Conservation (phyloP, 2,797 vertebrate genomes). For the Muraenolepis orangiensis region DNA sequence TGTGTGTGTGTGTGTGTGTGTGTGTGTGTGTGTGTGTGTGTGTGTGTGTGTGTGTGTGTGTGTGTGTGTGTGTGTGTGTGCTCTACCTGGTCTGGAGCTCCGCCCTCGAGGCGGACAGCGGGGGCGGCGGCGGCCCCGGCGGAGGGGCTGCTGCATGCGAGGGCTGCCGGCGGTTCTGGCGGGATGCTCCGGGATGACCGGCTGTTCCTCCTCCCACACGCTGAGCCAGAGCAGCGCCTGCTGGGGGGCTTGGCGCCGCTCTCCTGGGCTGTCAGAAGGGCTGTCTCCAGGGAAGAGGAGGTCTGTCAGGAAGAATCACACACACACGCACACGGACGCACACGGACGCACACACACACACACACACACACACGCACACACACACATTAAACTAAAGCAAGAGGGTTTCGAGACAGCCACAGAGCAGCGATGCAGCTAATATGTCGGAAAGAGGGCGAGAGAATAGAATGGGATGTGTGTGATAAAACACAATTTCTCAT, state of each 20-base stretch:
- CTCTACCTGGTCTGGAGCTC: slow-evolving; percentile 59
- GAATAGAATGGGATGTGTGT: too few species aligned
- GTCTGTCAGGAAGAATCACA: slow-evolving; percentile 70
- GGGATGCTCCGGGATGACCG: slow-evolving; percentile 69
- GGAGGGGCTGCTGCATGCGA: slow-evolving; percentile 57
- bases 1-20: too few species aligned
- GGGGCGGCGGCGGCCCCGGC: slow-evolving; percentile 49
- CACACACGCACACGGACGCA: too few species aligned
- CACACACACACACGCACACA: too few species aligned
- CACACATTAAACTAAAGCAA: too few species aligned
- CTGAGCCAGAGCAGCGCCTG: slow-evolving; percentile 53
- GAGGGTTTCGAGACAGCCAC: too few species aligned
- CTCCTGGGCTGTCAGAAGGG: slow-evolving; percentile 50
- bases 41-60: too few species aligned
- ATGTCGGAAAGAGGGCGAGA: too few species aligned
- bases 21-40: too few species aligned
- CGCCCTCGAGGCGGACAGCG: slow-evolving; percentile 37
- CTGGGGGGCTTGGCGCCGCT: slow-evolving; percentile 50
- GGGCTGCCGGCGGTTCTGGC: slow-evolving; percentile 56
- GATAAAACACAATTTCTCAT: too few species aligned
- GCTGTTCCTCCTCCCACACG: slow-evolving; percentile 47
- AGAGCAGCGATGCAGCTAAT: too few species aligned
- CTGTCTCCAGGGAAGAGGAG: slow-evolving; percentile 70
- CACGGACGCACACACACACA: too few species aligned
- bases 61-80: not conserved